Base-by-base conservation (phyloP, 2,888 invertebrate genomes). In the Drosophila melanosoma region DNA sequence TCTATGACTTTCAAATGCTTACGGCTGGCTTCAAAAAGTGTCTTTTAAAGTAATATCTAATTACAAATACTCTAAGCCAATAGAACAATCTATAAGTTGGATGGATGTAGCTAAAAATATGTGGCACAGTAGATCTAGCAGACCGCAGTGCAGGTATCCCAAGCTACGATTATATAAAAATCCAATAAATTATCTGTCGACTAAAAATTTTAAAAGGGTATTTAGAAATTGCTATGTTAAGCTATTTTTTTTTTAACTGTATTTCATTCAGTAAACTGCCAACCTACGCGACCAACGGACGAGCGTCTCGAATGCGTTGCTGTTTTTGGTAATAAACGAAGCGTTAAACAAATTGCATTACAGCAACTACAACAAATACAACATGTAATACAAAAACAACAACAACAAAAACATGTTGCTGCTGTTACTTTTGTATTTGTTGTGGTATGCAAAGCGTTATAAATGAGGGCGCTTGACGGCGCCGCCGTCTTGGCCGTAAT, bases 271-370 rank as follows among this genome's bases (percentile, higher is more conserved):
- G 36, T 42, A 32, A 56, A 59, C 64, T 65, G 59, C n/a, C 64
- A 70, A 40, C 73, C 66, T 72, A 76, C 75, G 66, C 78, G 57
- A 61, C 53, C 58, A 35, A 66, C 29, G 62, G 53, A 45, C 69
- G 49, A 48, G 72, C 60, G 52, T 48, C 67, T 69, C 70, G 67
- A 85, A 80, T 83, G 81, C 67, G 73, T 68, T 80, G 81, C 88
- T 89, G 78, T 84, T 89, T 87, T 79, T 80, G 89, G 83, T 85
- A 87, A 90, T 90, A 87, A 87, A 87, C 87, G 87, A 87, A 87
- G 87, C 87, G 87, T 87, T 90, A 90, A 87, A 89, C 90, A 87
- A 90, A 90, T 90, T 87, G 90, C 90, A 90, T 81, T 87, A 87
- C 83, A 87, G 63, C 87, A 82, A 75, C 71, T 49, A 63, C 67